A percentile compares a stretch with the other conserved stretches of the same genome.
Evolutionary conservation across 2,888 invertebrate species (phyloP).

Genomic region (Macrosoma leucophasiata): DNA sequence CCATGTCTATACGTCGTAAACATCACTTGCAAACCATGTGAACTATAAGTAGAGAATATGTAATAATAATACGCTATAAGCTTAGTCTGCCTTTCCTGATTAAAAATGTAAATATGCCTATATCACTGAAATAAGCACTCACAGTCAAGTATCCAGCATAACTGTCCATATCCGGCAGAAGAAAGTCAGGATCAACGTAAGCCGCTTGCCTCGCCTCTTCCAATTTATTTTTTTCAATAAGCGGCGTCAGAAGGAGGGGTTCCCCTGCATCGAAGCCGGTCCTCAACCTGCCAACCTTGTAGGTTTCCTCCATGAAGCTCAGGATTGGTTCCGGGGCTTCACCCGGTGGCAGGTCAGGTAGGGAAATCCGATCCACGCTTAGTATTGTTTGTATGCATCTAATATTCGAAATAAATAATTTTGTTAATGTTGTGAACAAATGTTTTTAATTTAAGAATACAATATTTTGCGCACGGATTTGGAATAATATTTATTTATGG

Average conservation of each 20-base stretch:
- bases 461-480: no score
- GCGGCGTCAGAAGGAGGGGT: constrained; percentile 73
- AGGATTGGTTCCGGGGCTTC: constrained; percentile 66
- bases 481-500: no score
- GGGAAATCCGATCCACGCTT: constrained; percentile 35
- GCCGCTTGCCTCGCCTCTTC: constrained; percentile 66
- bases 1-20: no score
- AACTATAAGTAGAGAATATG: no score
- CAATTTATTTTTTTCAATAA: constrained; percentile 66
- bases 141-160: constrained; percentile 68
- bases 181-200: constrained; percentile 48
- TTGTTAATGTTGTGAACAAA: no score
- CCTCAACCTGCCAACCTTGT: constrained; percentile 41
- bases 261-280: constrained; percentile 53
- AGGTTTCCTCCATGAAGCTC: constrained; percentile 58
- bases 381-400: constrained; percentile 40
- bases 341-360: constrained; percentile 59
- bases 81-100: no score
- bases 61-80: no score
- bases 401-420: no score
- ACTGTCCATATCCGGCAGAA: constrained; percentile 64
- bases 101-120: no score
- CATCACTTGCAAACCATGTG: no score
- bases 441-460: no score
- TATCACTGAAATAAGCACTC: constrained; percentile 27